A percentile compares a stretch with the other conserved stretches of the same genome.
Conservation (phyloP, 2,888 invertebrate genomes). For the Phyto melanocephala region DNA sequence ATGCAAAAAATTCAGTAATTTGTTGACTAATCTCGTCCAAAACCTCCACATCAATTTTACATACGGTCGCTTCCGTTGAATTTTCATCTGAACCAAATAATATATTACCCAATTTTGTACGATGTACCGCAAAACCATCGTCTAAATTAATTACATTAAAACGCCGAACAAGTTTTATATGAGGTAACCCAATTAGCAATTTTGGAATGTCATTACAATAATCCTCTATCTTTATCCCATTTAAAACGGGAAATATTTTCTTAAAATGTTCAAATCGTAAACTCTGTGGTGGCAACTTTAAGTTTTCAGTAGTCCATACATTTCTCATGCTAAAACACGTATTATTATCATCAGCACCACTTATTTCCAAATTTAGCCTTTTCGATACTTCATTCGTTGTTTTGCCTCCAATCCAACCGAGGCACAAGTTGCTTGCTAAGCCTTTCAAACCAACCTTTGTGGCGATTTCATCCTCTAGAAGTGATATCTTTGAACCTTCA, state of each 20-base stretch:
- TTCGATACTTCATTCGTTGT: slow-evolving; percentile 6
- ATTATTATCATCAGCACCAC: background rate
- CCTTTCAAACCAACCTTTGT: slow-evolving; percentile 45
- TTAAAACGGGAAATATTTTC: slow-evolving; percentile 15
- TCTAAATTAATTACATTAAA: slow-evolving; percentile 21
- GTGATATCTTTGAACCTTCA: slow-evolving; percentile 51
- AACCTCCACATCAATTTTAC: background rate
- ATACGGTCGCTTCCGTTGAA: background rate
- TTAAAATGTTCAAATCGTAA: slow-evolving; percentile 5
- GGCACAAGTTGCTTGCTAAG: background rate
- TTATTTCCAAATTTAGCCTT: slow-evolving; percentile 25
- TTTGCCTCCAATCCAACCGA: slow-evolving; percentile 29
- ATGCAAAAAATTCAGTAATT: slow-evolving; percentile 18
- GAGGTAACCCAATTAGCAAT: slow-evolving; percentile 25
- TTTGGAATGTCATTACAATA: background rate
- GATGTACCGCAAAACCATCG: background rate
- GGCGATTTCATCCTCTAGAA: slow-evolving; percentile 36
- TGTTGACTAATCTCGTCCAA: slow-evolving; percentile 29
- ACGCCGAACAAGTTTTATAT: slow-evolving; percentile 15
- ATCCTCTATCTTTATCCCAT: background rate
- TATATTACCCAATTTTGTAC: slow-evolving; percentile 1
- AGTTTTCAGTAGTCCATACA: slow-evolving; percentile 32
- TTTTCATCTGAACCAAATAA: slow-evolving; percentile 7
- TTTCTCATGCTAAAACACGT: slow-evolving; percentile 10
- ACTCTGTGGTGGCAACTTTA: slow-evolving; percentile 25